Percentiles rank a stretch among this genome's conserved stretches.
These are phyloP conservation scores for Phanerotoma sp. DNA, from an alignment of 2,888 invertebrate species.

Conservation along the genomic window DNA sequence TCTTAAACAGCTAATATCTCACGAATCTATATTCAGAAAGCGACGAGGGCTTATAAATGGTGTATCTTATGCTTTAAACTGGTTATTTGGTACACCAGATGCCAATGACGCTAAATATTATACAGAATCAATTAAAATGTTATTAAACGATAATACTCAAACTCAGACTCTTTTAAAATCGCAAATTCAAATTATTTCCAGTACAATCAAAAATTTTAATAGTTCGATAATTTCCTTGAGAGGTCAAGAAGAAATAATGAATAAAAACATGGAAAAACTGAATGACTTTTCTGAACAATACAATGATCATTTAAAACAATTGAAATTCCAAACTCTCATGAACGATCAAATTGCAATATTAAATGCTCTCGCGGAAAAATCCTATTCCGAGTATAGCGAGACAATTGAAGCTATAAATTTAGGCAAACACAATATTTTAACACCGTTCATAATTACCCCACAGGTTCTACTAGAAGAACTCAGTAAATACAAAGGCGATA, in stretches of 20 bases:
- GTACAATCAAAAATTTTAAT: constrained; percentile 9
- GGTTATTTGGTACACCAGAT: constrained; percentile 3
- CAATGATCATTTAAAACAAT: too few relatives aligned
- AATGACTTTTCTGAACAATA: constrained; percentile 9
- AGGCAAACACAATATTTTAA: neutral
- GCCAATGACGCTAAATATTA: constrained; percentile 4
- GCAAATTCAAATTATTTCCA: constrained; percentile 7
- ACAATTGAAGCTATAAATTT: too few relatives aligned
- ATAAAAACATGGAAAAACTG: neutral
- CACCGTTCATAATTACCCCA: constrained; percentile 3
- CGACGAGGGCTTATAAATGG: constrained; percentile 2
- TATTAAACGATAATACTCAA: neutral
- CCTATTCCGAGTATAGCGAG: too few relatives aligned
- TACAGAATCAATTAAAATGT: neutral
- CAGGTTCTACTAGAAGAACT: constrained; percentile 8
- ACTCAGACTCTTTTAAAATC: constrained; percentile 1
- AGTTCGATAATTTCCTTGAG: neutral
- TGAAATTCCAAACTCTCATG: too few relatives aligned
- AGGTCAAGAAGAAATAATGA: constrained; percentile 1
- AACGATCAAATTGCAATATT: too few relatives aligned
- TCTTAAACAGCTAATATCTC: neutral
- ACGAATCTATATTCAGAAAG: too few relatives aligned
- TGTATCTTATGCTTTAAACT: neutral
- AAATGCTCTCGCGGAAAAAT: too few relatives aligned
- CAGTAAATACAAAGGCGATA: constrained; percentile 8